Conservation (phyloP, 2,113 vertebrate species). For the Melanerpes aurifrons region DNA sequence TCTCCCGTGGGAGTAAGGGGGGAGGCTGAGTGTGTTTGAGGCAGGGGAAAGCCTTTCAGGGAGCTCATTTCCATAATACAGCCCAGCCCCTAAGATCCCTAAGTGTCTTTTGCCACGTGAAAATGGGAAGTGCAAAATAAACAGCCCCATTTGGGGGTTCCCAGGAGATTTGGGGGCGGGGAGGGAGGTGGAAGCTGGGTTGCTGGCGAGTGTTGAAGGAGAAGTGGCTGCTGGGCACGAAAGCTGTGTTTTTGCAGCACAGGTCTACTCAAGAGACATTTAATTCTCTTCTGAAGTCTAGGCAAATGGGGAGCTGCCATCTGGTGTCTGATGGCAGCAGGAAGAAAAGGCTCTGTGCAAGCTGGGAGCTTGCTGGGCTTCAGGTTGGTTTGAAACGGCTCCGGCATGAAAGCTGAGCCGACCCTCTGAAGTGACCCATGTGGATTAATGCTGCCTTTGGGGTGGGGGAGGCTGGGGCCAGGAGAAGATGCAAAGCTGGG, state of each 20-base stretch:
- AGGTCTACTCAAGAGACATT: neutral
- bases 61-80: neutral
- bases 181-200: rapidly evolving
- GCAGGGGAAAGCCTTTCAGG: neutral
- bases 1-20: neutral
- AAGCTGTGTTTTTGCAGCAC: neutral
- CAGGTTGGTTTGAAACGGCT: neutral
- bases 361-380: neutral
- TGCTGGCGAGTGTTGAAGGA: neutral
- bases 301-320: constrained; percentile 34
- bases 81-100: rapidly evolving
- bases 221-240: constrained; percentile 16
- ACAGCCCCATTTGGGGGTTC: rapidly evolving
- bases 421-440: rapidly evolving
- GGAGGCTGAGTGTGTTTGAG: rapidly evolving
- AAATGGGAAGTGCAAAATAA: neutral
- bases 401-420: rapidly evolving
- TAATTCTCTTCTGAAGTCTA: neutral
- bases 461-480: neutral
- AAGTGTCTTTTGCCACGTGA: rapidly evolving
- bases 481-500: neutral
- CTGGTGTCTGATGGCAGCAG: constrained; percentile 47
- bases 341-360: neutral
- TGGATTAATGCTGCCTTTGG: neutral
- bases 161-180: rapidly evolving